These are phyloP conservation scores for Aphelinus atriplicis DNA, from an alignment of 1,140 invertebrate species.

Conservation along the genomic window DNA sequence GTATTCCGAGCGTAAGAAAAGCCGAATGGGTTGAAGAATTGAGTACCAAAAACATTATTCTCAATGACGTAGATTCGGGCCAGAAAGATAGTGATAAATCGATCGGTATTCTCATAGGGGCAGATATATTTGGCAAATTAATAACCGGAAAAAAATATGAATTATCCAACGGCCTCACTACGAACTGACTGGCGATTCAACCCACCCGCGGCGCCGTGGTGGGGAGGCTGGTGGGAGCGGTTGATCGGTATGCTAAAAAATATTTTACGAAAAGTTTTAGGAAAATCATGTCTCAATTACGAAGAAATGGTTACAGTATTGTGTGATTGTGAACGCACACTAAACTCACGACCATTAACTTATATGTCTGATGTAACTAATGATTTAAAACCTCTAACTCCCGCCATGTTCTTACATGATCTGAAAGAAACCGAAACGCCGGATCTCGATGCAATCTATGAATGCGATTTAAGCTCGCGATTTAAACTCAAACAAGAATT, in stretches of 20 bases:
- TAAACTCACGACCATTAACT: too few relatives aligned
- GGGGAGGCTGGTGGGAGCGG: constrained; percentile 54
- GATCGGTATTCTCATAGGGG: constrained; percentile 40
- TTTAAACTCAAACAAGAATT: constrained; percentile 34
- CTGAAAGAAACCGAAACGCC: constrained; percentile 35
- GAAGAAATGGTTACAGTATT: constrained; percentile 50
- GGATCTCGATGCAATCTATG: constrained; percentile 38
- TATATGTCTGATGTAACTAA: background rate
- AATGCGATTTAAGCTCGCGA: constrained; percentile 13
- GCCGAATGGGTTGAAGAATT: constrained; percentile 37
- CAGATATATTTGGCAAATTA: constrained; percentile 48
- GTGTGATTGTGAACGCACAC: constrained; percentile 31
- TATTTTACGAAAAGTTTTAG: constrained; percentile 42
- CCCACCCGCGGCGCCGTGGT: constrained; percentile 54
- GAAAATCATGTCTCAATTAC: constrained; percentile 43
- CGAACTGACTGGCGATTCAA: constrained; percentile 56
- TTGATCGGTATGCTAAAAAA: constrained; percentile 46
- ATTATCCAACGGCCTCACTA: too few relatives aligned
- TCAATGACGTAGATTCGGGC: constrained; percentile 38
- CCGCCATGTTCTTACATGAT: constrained; percentile 45
- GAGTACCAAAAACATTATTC: constrained; percentile 35
- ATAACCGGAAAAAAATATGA: too few relatives aligned
- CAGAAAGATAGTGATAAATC: constrained; percentile 17
- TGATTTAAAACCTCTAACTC: background rate
- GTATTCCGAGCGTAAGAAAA: constrained; percentile 31